Evolutionary conservation across 2,888 invertebrate genomes (phyloP), one percentile per base, ranked within the genome.

Genomic region (Eucriotettix oculatus): DNA sequence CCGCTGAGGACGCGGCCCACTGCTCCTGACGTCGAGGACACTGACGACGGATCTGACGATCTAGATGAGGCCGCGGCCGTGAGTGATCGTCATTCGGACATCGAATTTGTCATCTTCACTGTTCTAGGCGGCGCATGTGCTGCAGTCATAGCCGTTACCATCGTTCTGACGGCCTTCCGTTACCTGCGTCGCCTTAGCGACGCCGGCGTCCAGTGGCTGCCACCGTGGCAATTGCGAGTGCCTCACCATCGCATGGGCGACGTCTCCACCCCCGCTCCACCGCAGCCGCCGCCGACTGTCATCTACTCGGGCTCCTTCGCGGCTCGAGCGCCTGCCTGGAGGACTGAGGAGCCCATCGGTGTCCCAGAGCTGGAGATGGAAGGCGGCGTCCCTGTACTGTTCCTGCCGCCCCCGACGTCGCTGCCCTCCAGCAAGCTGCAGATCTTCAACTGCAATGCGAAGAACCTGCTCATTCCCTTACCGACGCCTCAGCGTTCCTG

Each of bases 241-340:
- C 65, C 16, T 61, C 65, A 58, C 61, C 64, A 42, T 62, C 66
- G 48, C 48, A 48, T 48, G 48, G 48, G 14, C 12, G 48, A 48
- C 48, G 7, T 5, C 29, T 29, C 29, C 29, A 29, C 29, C 29
- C 1, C 48, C 48, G 2, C 48, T 3, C 14, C 48, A 9, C 48
- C 48, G 14, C n/a, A 12, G 41, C 62, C 66, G 16, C 66, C 67
- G 10, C 64, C 68, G 12, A 68, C 67, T 12, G 69, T 69, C 52
- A 69, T 69, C 56, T 69, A 69, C 61, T 68, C 68, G 2, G 69
- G 69, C 48, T 64, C 65, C 44, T 69, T 69, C 43, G 69, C 60
- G 29, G 54, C 54, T 41, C 56, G 54, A 12, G 59, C 59, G 41
- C 59, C 57, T 14, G 16, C 58, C 9, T n/a, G 14, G 12, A 12